Conservation (phyloP, 2,797 vertebrate genomes). For the Propithecus perrieri region DNA sequence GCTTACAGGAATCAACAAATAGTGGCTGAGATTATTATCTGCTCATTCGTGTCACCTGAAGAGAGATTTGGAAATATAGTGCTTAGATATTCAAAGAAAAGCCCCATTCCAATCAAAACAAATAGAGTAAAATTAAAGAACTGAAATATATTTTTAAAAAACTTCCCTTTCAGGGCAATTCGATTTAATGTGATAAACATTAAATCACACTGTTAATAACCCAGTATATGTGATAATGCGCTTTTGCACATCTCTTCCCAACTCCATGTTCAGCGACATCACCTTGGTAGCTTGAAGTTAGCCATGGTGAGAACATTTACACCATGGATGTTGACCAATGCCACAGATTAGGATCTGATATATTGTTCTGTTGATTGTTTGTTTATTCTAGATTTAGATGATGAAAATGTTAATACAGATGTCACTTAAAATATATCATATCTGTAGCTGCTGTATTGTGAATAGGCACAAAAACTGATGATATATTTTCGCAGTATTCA, state of each 20-base stretch:
- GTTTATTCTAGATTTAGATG: not conserved
- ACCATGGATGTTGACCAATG: not conserved
- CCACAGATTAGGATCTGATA: not conserved
- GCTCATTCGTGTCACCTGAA: not conserved
- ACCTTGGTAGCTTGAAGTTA: not conserved
- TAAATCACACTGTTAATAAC: slow-evolving; percentile 20
- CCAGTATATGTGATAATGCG: not conserved
- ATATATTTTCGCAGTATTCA: not conserved
- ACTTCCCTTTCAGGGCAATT: not conserved
- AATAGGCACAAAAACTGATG: not conserved
- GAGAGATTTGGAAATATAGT: slow-evolving; percentile 10
- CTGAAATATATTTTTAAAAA: not conserved
- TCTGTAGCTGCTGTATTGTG: not conserved
- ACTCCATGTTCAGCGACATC: not conserved
- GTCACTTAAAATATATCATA: not conserved
- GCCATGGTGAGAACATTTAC: not conserved
- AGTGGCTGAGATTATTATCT: slow-evolving; percentile 13
- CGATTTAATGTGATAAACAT: not conserved
- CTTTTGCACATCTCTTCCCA: not conserved
- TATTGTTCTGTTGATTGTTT: not conserved
- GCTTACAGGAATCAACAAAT: not conserved
- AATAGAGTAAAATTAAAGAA: slow-evolving; percentile 33
- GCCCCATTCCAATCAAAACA: not conserved
- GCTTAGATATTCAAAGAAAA: slow-evolving; percentile 36
- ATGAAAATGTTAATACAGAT: not conserved